phyloP scores from a whole-genome alignment of 53 echinoderm and acorn worm species.

The Apostichopus leukothele region DNA sequence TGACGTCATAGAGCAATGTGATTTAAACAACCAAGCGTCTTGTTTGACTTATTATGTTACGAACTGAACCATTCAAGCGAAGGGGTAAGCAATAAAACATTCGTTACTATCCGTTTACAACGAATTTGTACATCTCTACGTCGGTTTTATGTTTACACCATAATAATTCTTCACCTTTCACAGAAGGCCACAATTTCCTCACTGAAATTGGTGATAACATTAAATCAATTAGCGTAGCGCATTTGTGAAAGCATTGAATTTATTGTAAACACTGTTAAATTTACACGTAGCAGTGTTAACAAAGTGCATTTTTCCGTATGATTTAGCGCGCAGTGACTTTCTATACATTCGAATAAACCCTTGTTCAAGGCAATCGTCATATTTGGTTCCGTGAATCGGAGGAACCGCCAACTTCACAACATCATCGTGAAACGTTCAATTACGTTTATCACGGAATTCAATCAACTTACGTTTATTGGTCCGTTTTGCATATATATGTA shows the following conservation, averaged over 20 bases:
- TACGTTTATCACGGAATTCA: no score
- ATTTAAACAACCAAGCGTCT: not conserved
- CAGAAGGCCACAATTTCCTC: not conserved
- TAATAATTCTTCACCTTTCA: not conserved
- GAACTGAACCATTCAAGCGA: not conserved
- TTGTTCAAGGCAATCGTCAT: no score
- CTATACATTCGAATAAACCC: no score
- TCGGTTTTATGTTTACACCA: not conserved
- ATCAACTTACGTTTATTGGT: no score
- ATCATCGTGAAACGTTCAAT: no score
- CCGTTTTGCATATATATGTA: no score
- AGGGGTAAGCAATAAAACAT: not conserved
- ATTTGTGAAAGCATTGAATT: not conserved
- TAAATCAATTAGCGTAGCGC: not conserved
- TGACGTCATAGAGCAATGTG: conserved; percentile 6
- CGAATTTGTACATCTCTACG: not conserved
- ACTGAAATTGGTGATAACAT: not conserved
- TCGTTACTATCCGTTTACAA: not conserved
- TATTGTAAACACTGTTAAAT: not conserved
- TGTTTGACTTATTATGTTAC: not conserved
- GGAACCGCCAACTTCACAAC: no score
- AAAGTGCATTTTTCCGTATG: no score
- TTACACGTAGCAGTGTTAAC: not conserved
- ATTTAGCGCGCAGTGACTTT: no score
- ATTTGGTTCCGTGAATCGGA: no score